Evolutionary conservation across 2,797 vertebrate species (phyloP).

Genomic region (Mycteria americana): DNA sequence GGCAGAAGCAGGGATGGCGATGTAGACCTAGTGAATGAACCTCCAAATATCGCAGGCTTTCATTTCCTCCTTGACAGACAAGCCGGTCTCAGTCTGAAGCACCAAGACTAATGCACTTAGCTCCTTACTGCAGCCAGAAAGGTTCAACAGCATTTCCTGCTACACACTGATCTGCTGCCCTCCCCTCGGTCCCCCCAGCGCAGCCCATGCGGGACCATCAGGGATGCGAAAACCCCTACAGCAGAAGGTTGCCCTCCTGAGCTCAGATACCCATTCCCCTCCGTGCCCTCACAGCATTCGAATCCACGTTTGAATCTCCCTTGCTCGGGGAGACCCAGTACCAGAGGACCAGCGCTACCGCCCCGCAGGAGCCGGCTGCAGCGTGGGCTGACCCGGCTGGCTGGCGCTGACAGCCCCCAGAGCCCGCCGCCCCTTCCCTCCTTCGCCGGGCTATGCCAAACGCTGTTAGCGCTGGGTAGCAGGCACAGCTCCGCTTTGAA

Average conservation of each 20-base stretch:
- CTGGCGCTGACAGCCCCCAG: neutral
- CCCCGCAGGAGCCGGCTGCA: neutral
- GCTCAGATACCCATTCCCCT: neutral
- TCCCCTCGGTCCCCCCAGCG: neutral
- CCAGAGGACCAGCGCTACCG: neutral
- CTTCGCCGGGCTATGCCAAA: neutral
- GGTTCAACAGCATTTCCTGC: neutral
- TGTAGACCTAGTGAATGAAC: neutral
- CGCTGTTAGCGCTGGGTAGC: neutral
- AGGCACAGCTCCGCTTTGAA: neutral
- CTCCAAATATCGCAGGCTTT: neutral
- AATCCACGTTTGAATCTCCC: neutral
- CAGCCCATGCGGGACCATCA: neutral
- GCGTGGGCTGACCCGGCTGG: neutral
- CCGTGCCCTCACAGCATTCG: neutral
- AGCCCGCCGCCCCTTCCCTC: neutral
- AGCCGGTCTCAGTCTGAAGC: neutral
- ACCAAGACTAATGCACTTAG: neutral
- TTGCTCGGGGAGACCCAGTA: neutral
- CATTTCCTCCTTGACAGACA: neutral
- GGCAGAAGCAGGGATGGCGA: neutral
- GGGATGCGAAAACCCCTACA: neutral
- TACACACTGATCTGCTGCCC: neutral
- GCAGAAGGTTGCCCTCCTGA: neutral
- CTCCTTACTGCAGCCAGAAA: neutral